Percentiles rank a stretch among this genome's conserved stretches.
Conservation (phyloP, 2,113 vertebrate genomes). For the Casuarius casuarius region DNA sequence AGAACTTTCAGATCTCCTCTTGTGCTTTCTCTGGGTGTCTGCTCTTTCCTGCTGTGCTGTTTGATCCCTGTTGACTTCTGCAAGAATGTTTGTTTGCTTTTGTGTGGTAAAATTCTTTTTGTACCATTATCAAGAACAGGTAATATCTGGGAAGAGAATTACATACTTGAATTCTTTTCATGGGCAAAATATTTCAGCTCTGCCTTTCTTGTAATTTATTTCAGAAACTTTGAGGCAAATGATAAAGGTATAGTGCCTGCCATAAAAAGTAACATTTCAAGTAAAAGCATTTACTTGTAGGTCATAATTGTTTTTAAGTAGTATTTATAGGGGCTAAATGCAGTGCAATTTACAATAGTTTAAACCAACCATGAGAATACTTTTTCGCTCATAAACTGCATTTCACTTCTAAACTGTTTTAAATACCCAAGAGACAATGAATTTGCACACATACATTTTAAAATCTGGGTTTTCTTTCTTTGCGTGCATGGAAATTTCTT, state of each 20-base stretch:
- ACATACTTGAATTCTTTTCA: not conserved
- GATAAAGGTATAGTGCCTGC: not conserved
- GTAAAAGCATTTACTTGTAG: conserved; percentile 35
- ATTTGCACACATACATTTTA: conserved; percentile 29
- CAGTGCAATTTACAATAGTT: conserved; percentile 17
- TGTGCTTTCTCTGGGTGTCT: not conserved
- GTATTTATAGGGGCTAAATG: conserved; percentile 3
- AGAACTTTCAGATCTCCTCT: not conserved
- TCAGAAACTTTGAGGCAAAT: not conserved
- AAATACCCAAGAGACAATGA: not conserved
- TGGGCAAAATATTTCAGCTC: not conserved
- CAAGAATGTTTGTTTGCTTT: not conserved
- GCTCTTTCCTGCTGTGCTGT: not conserved
- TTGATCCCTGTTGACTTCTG: not conserved
- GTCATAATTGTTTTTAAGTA: conserved; percentile 55
- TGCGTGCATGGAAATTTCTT: not conserved
- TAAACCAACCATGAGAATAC: conserved; percentile 16
- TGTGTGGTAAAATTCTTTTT: not conserved
- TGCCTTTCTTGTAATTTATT: conserved; percentile 8
- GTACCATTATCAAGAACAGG: not conserved
- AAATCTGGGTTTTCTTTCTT: not conserved
- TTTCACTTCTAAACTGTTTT: conserved; percentile 35
- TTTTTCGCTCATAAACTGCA: conserved; percentile 16
- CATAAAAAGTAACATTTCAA: conserved; percentile 16
- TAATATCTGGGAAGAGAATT: not conserved